phyloP scores from a whole-genome alignment of 2,888 invertebrate genomes.

The Nowickia ferox region DNA sequence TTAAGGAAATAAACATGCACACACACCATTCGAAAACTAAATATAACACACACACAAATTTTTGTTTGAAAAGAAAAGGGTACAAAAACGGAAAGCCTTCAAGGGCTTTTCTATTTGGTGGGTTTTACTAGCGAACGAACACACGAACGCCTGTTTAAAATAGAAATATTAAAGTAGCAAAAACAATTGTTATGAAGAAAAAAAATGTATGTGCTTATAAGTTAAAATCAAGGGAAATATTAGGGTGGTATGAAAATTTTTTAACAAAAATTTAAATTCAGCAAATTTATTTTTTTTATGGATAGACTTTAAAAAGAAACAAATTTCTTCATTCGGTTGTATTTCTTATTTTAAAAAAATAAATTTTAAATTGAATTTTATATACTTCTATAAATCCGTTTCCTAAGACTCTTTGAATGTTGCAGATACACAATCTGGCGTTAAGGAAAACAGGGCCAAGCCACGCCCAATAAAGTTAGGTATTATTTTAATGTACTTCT shows the following conservation, averaged over 20 bases:
- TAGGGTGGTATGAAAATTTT: slow-evolving; percentile 15
- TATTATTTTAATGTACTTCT: too few relatives aligned
- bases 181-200: slow-evolving; percentile 7
- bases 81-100: slow-evolving; percentile 54
- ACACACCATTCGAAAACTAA: neutral
- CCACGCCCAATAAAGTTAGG: too few relatives aligned
- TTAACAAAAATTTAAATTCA: too few relatives aligned
- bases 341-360: neutral
- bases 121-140: slow-evolving; percentile 32
- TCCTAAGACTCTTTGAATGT: too few relatives aligned
- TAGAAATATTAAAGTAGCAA: neutral
- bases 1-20: slow-evolving; percentile 40
- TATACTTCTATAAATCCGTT: too few relatives aligned
- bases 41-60: slow-evolving; percentile 23
- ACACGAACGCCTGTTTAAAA: neutral
- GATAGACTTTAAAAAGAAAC: neutral
- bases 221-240: neutral
- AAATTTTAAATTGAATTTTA: too few relatives aligned
- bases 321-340: neutral
- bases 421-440: too few relatives aligned
- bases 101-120: slow-evolving; percentile 60
- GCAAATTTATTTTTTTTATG: too few relatives aligned
- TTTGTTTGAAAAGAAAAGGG: neutral
- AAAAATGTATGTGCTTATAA: slow-evolving; percentile 53
- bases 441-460: too few relatives aligned